phyloP scores from a whole-genome alignment of 2,113 vertebrate genomes.

The Numenius arquata region DNA sequence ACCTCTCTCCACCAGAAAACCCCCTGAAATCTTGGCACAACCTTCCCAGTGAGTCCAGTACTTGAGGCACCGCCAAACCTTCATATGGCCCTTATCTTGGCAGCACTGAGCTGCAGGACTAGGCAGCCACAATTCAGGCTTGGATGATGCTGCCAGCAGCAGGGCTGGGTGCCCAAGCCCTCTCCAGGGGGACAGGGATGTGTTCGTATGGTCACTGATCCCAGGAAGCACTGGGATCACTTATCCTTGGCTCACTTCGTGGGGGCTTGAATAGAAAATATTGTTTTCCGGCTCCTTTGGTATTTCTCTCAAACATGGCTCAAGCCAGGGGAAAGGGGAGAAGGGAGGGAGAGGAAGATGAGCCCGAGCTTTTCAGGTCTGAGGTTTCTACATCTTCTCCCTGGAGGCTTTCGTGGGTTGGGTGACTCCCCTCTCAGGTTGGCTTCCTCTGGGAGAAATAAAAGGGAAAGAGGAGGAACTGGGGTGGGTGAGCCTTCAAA shows the following conservation, averaged over 20 bases:
- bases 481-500: neutral
- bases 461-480: neutral
- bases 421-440: neutral
- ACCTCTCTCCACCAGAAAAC: neutral
- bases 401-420: neutral
- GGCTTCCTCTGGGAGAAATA: neutral
- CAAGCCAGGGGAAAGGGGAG: neutral
- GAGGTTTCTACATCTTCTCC: neutral
- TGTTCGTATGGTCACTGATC: neutral
- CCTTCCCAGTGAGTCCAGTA: neutral
- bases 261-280: neutral
- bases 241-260: neutral
- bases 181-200: neutral
- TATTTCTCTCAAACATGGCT: neutral
- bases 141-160: neutral
- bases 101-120: neutral
- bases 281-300: neutral
- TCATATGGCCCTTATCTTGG: neutral
- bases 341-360: accelerated
- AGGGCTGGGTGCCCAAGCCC: neutral
- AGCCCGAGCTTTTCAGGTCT: neutral
- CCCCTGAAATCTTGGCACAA: neutral
- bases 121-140: neutral
- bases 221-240: neutral
- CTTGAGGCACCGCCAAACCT: neutral